Evolutionary conservation across 35 echinoderm and acorn worm genomes (phyloP), one percentile per base, ranked within the genome.

Genomic region (Nesometra sesokonis): DNA sequence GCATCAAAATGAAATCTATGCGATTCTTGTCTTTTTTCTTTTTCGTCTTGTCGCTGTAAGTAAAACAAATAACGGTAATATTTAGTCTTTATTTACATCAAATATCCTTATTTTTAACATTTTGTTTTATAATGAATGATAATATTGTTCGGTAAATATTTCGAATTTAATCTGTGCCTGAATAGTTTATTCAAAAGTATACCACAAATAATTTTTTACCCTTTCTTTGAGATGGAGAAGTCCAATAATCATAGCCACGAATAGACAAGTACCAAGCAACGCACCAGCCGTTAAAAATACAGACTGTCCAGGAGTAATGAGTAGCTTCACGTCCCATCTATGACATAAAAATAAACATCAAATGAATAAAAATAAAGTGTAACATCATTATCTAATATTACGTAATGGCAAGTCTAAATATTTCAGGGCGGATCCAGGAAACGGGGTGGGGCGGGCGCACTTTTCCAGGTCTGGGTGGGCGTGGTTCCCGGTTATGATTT

Each of bases 1-100:
- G 95, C 95, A 77, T 97, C 95, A 78, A 97, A 97, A 37, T 97
- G 95, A 77, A 97, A 97, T 32, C 92, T 87, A 85, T 97, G 95
- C 15, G 95, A 87, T 78, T 97, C 95, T 82, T 97, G 95, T 84
- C 92, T 86, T 77, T 97, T 97, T 36, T 97, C 86, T 76, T 89
- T 91, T 77, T 97, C 91, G 87, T 97, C 95, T 86, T 97, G 85
- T 82, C 91, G 80, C 95, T 97, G 95, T 5, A 87, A 31, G 31
- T 0, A 35, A 89, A 89, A 38, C 2, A 78, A 78, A 93, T 7
- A 87, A 43, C n/a, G n/a, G n/a, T n/a, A n/a, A n/a, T n/a, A n/a
- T n/a, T n/a, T n/a, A n/a, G n/a, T n/a, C n/a, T n/a, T n/a, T n/a
- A n/a, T n/a, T n/a, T n/a, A n/a, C n/a, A n/a, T n/a, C n/a, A n/a